Base-by-base conservation (phyloP, 2,797 vertebrate genomes). In the Xenops minutus region DNA sequence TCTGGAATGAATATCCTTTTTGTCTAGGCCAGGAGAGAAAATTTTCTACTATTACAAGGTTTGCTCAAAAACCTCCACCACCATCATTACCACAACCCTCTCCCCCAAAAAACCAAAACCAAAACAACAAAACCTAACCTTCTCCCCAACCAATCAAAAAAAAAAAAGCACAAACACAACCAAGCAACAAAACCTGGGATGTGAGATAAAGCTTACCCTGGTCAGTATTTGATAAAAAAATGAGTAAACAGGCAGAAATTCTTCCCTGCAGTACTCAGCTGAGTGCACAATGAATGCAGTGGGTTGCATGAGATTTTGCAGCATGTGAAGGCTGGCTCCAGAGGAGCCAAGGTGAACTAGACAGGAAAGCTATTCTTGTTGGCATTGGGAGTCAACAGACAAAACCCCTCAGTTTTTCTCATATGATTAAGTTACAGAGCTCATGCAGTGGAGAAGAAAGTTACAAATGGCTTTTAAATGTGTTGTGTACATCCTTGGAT, bases 331-430 rank as follows among this genome's bases (percentile, higher is more conserved):
- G 9, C 20, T 63, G 22, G 56, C 44, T 6, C 21, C 15, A 36
- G 54, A 36, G 54, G 17, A 68, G 6, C 2, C 2, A 1, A 75
- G 24, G 9, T n/a, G 36, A 36, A 10, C 36, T 62, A 56, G 3
- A 64, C 9, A 1, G 0, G 13, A 26, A 0, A 2, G 8, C 4
- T 27, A 29, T 32, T 74, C 16, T 26, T 34, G 14, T 37, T 2
- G 2, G 3, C 9, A 16, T 54, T 80, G 13, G 1, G 12, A 52
- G 7, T 8, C 6, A 16, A 48, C 2, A n/a, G 41, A 41, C 0
- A 8, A 36, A 7, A 5, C 2, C 1, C 4, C 4, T 36, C 11
- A 10, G 6, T 44, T 77, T 59, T 67, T 11, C 14, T 63, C 24
- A 52, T 3, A 4, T 32, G 3, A 14, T 34, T 67, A 43, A 77